Evolutionary conservation across 2,797 vertebrate species (phyloP), one percentile per base, ranked within the genome.

Genomic region (Pangasius macronema): DNA sequence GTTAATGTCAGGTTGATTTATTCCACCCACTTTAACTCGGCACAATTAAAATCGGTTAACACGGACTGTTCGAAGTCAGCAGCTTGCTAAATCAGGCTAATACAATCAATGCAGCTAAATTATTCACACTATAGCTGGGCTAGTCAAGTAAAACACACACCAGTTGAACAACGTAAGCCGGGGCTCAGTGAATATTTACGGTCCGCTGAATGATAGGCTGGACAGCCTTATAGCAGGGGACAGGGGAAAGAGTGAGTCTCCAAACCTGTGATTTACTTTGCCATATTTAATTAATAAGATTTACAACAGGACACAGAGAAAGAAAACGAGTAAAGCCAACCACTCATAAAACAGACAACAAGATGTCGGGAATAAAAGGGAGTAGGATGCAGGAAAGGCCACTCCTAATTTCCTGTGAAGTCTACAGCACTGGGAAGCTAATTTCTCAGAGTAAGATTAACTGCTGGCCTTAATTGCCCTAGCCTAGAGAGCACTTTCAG

Each of bases 261-360:
- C 49, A 27, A 39, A 63, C 63, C 63, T 83, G 85, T 91, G 89
- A 92, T 92, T 92, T 87, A 85, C 86, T 70, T 81, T 81, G 75
- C 2, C 73, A 76, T 86, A 89, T 92, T 91, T 87, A 90, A 92
- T 90, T 90, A 91, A 92, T 86, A 88, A n/a, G 86, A 90, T 91
- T 92, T 92, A 93, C 83, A 77, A 55, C 61, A 14, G 82, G 87
- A 89, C 90, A 88, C 82, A 81, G 84, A 82, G 85, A 90, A 90
- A 88, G 67, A 83, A 90, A 53, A 84, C 81, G 89, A 83, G 81
- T 77, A 73, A 77, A 46, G 84, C 85, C 70, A 72, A 89, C 70
- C 76, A 84, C 70, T 91, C 85, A 73, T 87, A 88, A 88, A 92
- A 89, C 82, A 59, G 72, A 77, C 77, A 72, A 85, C 72, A 36